Percentiles rank a stretch among this genome's conserved stretches.
phyloP scores from a whole-genome alignment of 2,113 vertebrate species.

The Epinephelus moara region DNA sequence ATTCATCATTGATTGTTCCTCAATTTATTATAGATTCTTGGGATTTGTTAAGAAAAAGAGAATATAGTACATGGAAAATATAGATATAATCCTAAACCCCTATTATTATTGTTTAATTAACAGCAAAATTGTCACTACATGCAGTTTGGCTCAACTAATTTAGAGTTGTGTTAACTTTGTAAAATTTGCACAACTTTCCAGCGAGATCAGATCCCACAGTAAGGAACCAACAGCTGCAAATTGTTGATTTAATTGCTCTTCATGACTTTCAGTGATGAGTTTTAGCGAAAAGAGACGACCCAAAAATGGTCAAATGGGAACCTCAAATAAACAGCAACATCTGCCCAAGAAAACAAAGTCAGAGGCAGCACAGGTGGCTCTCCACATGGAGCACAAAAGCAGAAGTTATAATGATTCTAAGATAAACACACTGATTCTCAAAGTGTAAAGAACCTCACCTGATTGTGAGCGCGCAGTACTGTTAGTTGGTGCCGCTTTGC shows the following conservation, averaged over 20 bases:
- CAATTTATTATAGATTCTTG: not conserved
- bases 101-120: no score
- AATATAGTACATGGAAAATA: no score
- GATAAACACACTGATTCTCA: not conserved
- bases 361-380: not conserved
- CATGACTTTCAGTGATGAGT: no score
- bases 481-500: not conserved
- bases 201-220: not conserved
- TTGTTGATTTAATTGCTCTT: not conserved
- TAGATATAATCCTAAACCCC: no score
- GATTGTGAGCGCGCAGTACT: not conserved
- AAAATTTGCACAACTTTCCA: not conserved
- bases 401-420: not conserved
- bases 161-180: no score
- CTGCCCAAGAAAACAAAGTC: not conserved
- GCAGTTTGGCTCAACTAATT: not conserved
- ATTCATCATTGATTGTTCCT: no score
- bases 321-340: not conserved
- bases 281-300: not conserved
- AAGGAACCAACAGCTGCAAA: not conserved
- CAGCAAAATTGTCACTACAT: not conserved
- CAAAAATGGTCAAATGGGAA: not conserved
- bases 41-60: not conserved
- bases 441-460: not conserved
- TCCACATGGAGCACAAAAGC: not conserved